phyloP scores from a whole-genome alignment of 2,888 invertebrate genomes.

The Autographa gamma region DNA sequence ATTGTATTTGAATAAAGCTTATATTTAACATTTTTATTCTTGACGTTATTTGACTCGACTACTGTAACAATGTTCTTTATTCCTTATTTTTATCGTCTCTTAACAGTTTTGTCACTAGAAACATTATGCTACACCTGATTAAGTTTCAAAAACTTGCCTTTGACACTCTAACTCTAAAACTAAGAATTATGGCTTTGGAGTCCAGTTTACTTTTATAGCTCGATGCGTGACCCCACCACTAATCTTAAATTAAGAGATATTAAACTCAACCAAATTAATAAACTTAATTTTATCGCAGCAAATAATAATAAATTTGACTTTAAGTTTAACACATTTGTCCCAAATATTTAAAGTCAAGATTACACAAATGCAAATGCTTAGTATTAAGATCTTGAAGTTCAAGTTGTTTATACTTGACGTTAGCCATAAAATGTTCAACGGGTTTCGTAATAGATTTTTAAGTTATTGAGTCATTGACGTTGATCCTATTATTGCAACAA shows the following conservation, averaged over 20 bases:
- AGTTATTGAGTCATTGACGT: conserved; percentile 41
- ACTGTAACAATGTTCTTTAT: neutral
- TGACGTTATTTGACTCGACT: neutral
- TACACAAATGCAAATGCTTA: conserved; percentile 55
- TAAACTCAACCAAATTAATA: conserved; percentile 37
- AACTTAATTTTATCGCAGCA: conserved; percentile 43
- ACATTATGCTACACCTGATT: no score
- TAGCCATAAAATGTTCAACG: conserved; percentile 48
- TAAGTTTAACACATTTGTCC: conserved; percentile 36
- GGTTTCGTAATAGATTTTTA: conserved; percentile 51
- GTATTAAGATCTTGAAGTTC: conserved; percentile 51
- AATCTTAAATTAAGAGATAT: conserved; percentile 45
- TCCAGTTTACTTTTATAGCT: neutral
- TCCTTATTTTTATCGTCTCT: no score
- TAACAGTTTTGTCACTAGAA: no score
- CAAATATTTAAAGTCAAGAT: conserved; percentile 46
- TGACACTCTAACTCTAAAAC: neutral
- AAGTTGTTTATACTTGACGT: conserved; percentile 39
- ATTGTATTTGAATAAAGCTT: neutral
- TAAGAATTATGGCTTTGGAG: neutral
- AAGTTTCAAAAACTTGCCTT: neutral
- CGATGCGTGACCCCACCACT: conserved; percentile 12
- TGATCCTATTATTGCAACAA: conserved; percentile 59
- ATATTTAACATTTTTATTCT: neutral
- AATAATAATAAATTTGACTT: conserved; percentile 51